Base-by-base conservation (phyloP, 2,888 invertebrate genomes). In the Ferdinandea cuprea region DNA sequence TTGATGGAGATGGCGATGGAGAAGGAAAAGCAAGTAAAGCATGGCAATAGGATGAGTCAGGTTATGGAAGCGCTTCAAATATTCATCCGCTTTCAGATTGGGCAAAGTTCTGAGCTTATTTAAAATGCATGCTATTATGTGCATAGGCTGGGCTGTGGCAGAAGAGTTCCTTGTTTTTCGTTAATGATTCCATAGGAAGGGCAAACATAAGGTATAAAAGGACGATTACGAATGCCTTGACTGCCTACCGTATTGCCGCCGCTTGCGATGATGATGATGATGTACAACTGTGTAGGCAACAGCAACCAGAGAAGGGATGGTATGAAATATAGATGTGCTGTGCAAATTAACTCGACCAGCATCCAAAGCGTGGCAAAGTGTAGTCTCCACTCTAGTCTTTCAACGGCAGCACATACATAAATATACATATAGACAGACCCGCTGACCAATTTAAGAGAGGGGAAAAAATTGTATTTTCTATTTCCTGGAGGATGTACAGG, bases 111-210 rank as follows among this genome's bases (percentile, higher is more conserved):
- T 59, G 35, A 32, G 65, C 69, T 76, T 63, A 81, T 81, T 81
- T 81, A 81, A 76, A 81, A 76, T 81, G 69, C 69, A 81, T 66
- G 65, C 65, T 59, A 65, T 76, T 59, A 69, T 80, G 76, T 80
- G 69, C 74, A 80, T 63, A 71, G 76, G 65, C 71, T 50, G 77
- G 76, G 65, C 71, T 50, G 77, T 50, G 61, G 73, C 68, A 54
- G 46, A 17, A 63, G 11, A 76, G 69, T 65, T 76, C 25, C 69
- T 71, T 71, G 71, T 77, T 72, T 81, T 81, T 77, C 65, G 50
- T 71, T 76, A 77, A 76, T 81, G 76, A 77, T 81, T 81, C 66
- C 48, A 61, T 59, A 59, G 69, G 59, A 65, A 59, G 28, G 71
- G 71, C 71, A 80, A 76, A 74, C 69, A 74, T 40, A 65, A 40